phyloP scores from a whole-genome alignment of 2,113 vertebrate genomes.

The Poecilia latipinna region DNA sequence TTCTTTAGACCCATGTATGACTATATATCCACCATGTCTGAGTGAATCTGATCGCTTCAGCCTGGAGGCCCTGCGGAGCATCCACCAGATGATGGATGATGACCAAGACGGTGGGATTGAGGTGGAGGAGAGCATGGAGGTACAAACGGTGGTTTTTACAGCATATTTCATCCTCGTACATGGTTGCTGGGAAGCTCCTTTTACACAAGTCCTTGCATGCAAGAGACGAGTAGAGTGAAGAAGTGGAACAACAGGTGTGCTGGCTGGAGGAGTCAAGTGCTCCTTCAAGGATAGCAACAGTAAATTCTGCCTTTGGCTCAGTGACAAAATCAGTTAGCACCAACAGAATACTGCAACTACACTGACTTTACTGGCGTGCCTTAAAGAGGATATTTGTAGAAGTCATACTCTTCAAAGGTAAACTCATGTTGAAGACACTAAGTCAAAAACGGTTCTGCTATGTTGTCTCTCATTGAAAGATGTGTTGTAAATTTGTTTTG shows the following conservation, averaged over 20 bases:
- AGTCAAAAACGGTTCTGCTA: too few species aligned
- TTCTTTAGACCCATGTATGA: slow-evolving; percentile 85
- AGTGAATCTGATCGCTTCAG: slow-evolving; percentile 93
- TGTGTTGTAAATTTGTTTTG: not conserved
- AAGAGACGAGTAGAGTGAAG: slow-evolving; percentile 15
- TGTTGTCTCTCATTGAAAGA: too few species aligned
- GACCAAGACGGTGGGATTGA: slow-evolving; percentile 97
- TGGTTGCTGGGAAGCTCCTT: not conserved
- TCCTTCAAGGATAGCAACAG: slow-evolving; percentile 68
- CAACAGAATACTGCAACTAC: slow-evolving; percentile 43
- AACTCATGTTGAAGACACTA: not conserved
- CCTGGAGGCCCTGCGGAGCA: slow-evolving; percentile 91
- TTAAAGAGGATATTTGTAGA: slow-evolving; percentile 3
- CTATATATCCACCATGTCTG: slow-evolving; percentile 88
- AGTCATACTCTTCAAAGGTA: not conserved
- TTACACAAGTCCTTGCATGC: not conserved
- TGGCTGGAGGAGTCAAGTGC: slow-evolving; percentile 47
- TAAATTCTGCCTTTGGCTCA: slow-evolving; percentile 61
- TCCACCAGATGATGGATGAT: slow-evolving; percentile 97
- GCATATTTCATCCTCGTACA: not conserved
- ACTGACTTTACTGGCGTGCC: slow-evolving; percentile 47
- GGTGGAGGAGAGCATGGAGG: slow-evolving; percentile 97
- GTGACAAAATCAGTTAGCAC: slow-evolving; percentile 57
- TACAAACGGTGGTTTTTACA: slow-evolving; percentile 64
- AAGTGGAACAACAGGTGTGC: slow-evolving; percentile 63